phyloP scores from a whole-genome alignment of 2,888 invertebrate species.

The Chaitophorus viminalis region DNA sequence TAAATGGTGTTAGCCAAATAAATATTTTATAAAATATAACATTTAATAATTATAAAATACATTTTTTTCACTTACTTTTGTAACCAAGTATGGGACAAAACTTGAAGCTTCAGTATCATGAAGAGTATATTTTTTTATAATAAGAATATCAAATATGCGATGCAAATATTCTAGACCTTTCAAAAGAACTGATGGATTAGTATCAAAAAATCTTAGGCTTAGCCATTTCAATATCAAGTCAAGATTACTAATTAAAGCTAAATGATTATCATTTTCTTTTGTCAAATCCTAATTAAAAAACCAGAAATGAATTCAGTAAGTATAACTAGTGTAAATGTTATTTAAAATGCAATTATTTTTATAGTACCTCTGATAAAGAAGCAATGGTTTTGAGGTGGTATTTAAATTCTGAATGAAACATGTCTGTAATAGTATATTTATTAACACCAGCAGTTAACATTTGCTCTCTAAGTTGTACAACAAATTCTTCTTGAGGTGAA shows the following conservation, averaged over 20 bases:
- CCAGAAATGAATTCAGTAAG: conserved; percentile 22
- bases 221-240: conserved; percentile 97
- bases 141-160: conserved; percentile 82
- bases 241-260: conserved; percentile 86
- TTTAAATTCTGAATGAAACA: conserved; percentile 95
- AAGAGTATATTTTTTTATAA: conserved; percentile 84
- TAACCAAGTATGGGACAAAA: conserved; percentile 92
- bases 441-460: conserved; percentile 90
- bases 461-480: conserved; percentile 91
- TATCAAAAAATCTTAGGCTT: conserved; percentile 96
- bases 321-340: conserved; percentile 14
- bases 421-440: conserved; percentile 84
- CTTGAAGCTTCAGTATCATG: conserved; percentile 90
- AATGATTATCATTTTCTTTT: conserved; percentile 72
- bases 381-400: conserved; percentile 96
- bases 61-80: conserved; percentile 76
- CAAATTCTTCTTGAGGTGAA: conserved; percentile 91
- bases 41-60: neutral
- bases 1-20: conserved; percentile 66
- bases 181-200: conserved; percentile 96
- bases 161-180: conserved; percentile 93
- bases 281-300: neutral
- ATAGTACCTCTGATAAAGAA: conserved; percentile 76
- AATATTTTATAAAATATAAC: neutral
- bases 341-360: neutral